A percentile compares a stretch with the other conserved stretches of the same genome.
Conservation (phyloP, 2,888 invertebrate genomes). For the Dendrolimus houi region DNA sequence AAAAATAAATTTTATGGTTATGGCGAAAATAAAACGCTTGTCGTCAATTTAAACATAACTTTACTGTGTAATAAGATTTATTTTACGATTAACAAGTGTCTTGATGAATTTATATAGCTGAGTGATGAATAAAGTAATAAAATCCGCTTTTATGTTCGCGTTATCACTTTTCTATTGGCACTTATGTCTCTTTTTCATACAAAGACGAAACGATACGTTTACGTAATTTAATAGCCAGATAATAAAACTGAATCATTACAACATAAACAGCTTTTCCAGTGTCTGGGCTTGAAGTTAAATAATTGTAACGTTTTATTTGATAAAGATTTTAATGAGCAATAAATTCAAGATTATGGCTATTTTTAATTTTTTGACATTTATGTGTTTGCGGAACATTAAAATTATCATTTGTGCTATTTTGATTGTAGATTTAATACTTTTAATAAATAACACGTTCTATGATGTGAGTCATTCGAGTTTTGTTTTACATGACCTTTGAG, state of each 20-base stretch:
- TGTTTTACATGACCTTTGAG: background rate
- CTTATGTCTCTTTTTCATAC: conserved; percentile 53
- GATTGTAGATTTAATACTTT: background rate
- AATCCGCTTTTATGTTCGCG: conserved; percentile 60
- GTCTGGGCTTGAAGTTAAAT: conserved; percentile 14
- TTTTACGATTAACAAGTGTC: conserved; percentile 76
- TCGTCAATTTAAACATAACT: conserved; percentile 76
- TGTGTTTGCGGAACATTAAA: background rate
- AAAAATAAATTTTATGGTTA: conserved; percentile 77
- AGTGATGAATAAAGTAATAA: conserved; percentile 74
- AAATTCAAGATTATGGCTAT: conserved; percentile 8
- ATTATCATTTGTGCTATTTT: background rate
- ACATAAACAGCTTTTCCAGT: conserved; percentile 27
- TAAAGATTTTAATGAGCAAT: conserved; percentile 25
- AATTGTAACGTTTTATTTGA: conserved; percentile 22
- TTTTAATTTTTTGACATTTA: background rate
- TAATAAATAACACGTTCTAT: background rate
- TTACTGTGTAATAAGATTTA: conserved; percentile 75
- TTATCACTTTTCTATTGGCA: conserved; percentile 67
- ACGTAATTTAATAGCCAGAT: conserved; percentile 38
- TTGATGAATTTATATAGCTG: conserved; percentile 72
- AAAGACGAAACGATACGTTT: conserved; percentile 36
- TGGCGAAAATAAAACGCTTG: conserved; percentile 76
- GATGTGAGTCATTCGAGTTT: background rate
- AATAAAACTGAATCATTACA: conserved; percentile 42